Evolutionary conservation across 2,888 invertebrate species (phyloP).

Genomic region (Agrochola circellaris): DNA sequence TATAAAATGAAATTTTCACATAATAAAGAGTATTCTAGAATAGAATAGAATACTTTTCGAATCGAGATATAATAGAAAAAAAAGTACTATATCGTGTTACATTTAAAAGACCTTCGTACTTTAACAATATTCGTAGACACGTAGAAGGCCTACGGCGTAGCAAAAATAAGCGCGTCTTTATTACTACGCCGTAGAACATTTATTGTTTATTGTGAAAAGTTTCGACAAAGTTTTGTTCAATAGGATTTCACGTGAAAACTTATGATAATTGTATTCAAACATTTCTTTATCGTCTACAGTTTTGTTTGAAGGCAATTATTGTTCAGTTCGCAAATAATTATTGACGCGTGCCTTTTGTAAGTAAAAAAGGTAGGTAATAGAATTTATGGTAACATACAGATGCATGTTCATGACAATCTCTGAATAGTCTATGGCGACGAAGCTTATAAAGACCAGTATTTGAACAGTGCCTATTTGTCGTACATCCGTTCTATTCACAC

Average conservation of each 20-base stretch:
- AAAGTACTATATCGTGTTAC: constrained; percentile 3
- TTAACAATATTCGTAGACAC: constrained; percentile 16
- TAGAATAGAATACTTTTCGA: too few relatives aligned
- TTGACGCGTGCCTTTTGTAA: background rate
- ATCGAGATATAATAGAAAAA: background rate
- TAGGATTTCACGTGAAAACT: constrained; percentile 20
- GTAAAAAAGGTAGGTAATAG: constrained; percentile 11
- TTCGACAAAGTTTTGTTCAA: constrained; percentile 41
- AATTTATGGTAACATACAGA: constrained; percentile 11
- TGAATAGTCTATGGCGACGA: constrained; percentile 21
- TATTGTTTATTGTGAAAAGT: constrained; percentile 46
- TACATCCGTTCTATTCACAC: constrained; percentile 62
- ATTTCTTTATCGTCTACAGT: constrained; percentile 20
- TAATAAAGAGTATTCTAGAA: background rate
- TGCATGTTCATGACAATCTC: constrained; percentile 19
- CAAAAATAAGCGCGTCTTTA: constrained; percentile 25
- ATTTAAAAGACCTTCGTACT: constrained; percentile 23
- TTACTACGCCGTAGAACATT: constrained; percentile 39
- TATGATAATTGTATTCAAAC: constrained; percentile 25
- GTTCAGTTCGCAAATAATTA: constrained; percentile 16
- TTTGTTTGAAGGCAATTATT: constrained; percentile 19
- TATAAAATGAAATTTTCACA: background rate
- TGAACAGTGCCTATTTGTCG: constrained; percentile 63
- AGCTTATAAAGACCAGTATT: constrained; percentile 57
- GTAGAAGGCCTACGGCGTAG: constrained; percentile 34